Evolutionary conservation across 2,888 invertebrate species (phyloP), one percentile per base, ranked within the genome.

Genomic region (Apodemia duryi): DNA sequence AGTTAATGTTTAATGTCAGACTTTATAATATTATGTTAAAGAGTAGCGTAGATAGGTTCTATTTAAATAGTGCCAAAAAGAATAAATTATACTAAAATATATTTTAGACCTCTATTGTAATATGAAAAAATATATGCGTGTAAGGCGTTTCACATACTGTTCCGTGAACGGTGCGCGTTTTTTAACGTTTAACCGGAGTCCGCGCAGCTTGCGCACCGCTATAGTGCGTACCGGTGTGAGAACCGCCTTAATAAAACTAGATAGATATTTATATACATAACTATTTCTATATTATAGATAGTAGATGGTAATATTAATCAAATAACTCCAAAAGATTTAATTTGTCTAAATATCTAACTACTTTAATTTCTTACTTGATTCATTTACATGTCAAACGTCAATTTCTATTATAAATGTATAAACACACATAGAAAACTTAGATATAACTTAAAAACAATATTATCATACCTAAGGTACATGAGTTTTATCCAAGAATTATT

Each of bases 11-110:
- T 46, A 46, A 46, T 46, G 46, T 46, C 46, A 46, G 46, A 46
- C 13, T 46, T 46, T 46, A 13, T 46, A 1, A 21, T 21, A 21
- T 21, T 21, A 46, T 46, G 46, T 46, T 46, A n/a, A 46, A 46
- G 46, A n/a, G 29, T 57, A 57, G 57, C 32, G 57, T 57, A 57
- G 57, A 57, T 57, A 57, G 57, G 29, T 32, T 57, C 10, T 57
- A 57, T 13, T 46, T 46, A 46, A 46, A 46, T 57, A 57, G 57
- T 57, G 57, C 57, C 57, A 57, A 57, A 52, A 57, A 6, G 11
- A 57, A 29, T 57, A 32, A 57, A 57, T 13, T 57, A 29, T 57
- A 57, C 13, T 46, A 13, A 46, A 46, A 6, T 46, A 46, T 46
- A 46, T 46, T 46, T 46, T 13, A 46, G 46, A 46, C 6, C 13